Conservation (phyloP, 2,797 vertebrate species). For the Mionectes olivaceus region DNA sequence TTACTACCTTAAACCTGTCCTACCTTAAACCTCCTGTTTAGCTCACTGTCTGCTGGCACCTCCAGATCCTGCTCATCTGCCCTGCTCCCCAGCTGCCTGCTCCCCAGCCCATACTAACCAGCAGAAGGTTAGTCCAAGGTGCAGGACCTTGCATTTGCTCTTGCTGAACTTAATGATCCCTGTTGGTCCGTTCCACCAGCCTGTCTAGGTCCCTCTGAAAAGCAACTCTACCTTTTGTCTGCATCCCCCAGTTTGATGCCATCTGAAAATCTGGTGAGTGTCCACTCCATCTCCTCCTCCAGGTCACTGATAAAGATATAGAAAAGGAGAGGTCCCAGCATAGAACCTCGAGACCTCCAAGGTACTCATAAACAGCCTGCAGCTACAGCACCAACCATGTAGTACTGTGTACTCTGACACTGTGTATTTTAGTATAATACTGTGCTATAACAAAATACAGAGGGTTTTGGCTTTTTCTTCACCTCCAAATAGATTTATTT, state of each 20-base stretch:
- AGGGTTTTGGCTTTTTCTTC: too few relatives aligned
- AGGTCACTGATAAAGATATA: neutral
- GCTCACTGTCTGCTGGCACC: neutral
- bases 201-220: neutral
- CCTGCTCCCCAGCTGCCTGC: rapidly evolving
- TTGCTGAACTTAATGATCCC: neutral
- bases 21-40: neutral
- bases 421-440: neutral
- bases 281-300: neutral
- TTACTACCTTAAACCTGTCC: neutral
- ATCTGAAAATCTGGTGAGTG: neutral
- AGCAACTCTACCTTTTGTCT: neutral
- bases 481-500: neutral
- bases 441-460: neutral
- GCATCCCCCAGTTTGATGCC: too few relatives aligned
- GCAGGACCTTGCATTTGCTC: neutral
- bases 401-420: too few relatives aligned
- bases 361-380: neutral
- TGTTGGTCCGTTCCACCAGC: neutral
- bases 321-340: neutral
- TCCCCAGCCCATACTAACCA: neutral
- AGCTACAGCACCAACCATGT: neutral
- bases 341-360: neutral
- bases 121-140: neutral
- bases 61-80: neutral